Conservation (phyloP, 2,888 invertebrate species). For the Nymphalis polychloros region DNA sequence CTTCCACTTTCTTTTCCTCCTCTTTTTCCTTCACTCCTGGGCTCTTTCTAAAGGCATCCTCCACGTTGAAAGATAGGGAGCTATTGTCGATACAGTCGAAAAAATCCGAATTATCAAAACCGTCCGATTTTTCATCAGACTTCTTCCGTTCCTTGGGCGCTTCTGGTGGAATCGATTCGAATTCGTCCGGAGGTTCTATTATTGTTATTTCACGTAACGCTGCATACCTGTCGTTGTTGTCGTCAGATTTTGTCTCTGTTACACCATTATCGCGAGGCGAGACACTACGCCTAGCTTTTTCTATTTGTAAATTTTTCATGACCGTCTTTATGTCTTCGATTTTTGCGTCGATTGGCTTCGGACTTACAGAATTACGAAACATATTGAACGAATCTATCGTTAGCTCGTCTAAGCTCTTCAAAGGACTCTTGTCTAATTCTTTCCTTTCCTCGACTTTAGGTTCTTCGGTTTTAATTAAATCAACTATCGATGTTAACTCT, state of each 20-base stretch:
- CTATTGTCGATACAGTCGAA: conserved; percentile 79
- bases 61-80: conserved; percentile 75
- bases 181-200: conserved; percentile 82
- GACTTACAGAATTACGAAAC: conserved; percentile 72
- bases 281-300: conserved; percentile 63
- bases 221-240: conserved; percentile 86
- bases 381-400: conserved; percentile 71
- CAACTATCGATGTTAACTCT: conserved; percentile 61
- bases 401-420: conserved; percentile 69
- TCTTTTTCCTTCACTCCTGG: conserved; percentile 69
- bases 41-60: conserved; percentile 77
- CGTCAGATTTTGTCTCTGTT: conserved; percentile 67
- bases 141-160: conserved; percentile 75
- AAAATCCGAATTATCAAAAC: conserved; percentile 78
- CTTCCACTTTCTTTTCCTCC: conserved; percentile 58
- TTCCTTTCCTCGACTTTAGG: conserved; percentile 54
- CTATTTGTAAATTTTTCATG: conserved; percentile 72
- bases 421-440: conserved; percentile 62
- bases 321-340: conserved; percentile 76
- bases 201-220: conserved; percentile 89
- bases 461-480: conserved; percentile 58
- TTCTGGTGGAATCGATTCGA: conserved; percentile 73
- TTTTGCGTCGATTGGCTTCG: conserved; percentile 73
- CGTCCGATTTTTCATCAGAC: conserved; percentile 79
- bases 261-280: conserved; percentile 75